Percentiles rank a stretch among this genome's conserved stretches.
phyloP scores from a whole-genome alignment of 2,113 vertebrate genomes.

The Phalacrocorax brasilianus region DNA sequence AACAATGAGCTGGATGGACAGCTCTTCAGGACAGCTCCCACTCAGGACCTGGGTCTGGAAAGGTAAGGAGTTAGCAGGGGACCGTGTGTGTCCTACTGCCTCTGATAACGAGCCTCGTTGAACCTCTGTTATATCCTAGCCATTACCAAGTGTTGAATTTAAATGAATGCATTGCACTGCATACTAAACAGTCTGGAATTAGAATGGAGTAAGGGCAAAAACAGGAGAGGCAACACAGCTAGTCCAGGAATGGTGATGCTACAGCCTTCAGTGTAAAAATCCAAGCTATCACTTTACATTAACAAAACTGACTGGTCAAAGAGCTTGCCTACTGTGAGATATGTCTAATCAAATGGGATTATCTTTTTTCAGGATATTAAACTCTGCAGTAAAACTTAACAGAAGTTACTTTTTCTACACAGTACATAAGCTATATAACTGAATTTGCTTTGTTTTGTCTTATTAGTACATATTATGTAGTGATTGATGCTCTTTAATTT shows the following conservation, averaged over 20 bases:
- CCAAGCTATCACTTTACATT: not conserved
- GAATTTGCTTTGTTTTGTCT: not conserved
- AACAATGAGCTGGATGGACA: conserved; percentile 19
- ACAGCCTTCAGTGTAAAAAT: not conserved
- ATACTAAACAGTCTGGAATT: not conserved
- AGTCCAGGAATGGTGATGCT: not conserved
- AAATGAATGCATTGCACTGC: not conserved
- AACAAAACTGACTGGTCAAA: not conserved
- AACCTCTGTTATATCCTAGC: not conserved
- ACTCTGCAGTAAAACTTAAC: not conserved
- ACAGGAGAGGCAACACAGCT: not conserved
- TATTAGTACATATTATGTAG: not conserved
- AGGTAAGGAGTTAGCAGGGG: not conserved
- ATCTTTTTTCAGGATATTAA: not conserved
- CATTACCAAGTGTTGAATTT: conserved; percentile 4
- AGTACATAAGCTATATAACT: not conserved
- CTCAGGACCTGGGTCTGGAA: conserved; percentile 10
- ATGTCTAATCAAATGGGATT: not conserved
- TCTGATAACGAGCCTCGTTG: conserved; percentile 30
- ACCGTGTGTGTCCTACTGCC: not conserved
- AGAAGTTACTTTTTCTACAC: not conserved
- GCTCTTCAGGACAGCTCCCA: not conserved
- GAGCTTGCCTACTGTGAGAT: not conserved
- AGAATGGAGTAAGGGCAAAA: not conserved
- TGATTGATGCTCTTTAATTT: not conserved